phyloP scores from a whole-genome alignment of 2,888 invertebrate genomes.

The Athalia circularis region DNA sequence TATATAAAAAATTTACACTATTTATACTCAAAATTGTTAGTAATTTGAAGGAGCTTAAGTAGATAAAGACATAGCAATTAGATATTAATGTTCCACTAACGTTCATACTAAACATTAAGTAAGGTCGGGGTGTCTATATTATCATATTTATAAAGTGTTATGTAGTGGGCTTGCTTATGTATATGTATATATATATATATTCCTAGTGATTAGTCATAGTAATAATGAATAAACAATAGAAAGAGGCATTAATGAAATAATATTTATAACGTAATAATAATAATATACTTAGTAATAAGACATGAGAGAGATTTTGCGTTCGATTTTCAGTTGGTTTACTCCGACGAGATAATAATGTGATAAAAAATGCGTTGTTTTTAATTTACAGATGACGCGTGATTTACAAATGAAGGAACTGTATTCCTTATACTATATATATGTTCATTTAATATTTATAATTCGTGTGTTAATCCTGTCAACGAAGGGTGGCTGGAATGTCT shows the following conservation, averaged over 20 bases:
- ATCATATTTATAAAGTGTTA: constrained; percentile 65
- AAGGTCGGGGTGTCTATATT: constrained; percentile 54
- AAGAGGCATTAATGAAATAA: constrained; percentile 47
- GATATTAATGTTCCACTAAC: constrained; percentile 61
- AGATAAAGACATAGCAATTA: constrained; percentile 64
- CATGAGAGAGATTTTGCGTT: constrained; percentile 68
- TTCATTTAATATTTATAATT: constrained; percentile 64
- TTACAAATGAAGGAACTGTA: constrained; percentile 73
- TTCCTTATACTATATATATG: constrained; percentile 64
- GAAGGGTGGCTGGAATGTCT: constrained; percentile 70
- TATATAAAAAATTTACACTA: constrained; percentile 74
- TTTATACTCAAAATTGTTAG: constrained; percentile 70
- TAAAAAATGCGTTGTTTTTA: constrained; percentile 68
- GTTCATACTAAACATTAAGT: constrained; percentile 59
- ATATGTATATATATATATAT: constrained; percentile 55
- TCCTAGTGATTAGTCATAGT: constrained; percentile 68
- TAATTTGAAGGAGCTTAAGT: constrained; percentile 60
- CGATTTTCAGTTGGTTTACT: constrained; percentile 61
- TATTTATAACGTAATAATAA: constrained; percentile 53
- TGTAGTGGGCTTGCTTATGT: constrained; percentile 52
- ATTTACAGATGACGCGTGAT: constrained; percentile 72
- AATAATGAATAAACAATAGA: constrained; percentile 64
- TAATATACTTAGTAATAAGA: constrained; percentile 63
- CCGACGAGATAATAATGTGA: constrained; percentile 63
- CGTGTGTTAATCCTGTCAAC: constrained; percentile 57